Evolutionary conservation across 2,797 vertebrate species (phyloP).

Genomic region (Acrossocheilus fasciatus): DNA sequence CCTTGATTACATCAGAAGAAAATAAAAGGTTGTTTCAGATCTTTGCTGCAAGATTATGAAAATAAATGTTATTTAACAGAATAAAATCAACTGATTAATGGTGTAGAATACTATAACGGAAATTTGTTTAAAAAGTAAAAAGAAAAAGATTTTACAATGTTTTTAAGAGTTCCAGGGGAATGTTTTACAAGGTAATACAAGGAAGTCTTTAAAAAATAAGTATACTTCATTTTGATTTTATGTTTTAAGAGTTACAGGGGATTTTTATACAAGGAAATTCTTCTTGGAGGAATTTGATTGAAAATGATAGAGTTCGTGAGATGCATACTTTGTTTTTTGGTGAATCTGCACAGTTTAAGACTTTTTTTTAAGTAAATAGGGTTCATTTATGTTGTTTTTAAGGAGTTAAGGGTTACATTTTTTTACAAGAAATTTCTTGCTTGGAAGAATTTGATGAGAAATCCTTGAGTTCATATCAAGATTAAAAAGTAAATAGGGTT

Average conservation of each 20-base stretch:
- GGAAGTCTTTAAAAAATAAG: not conserved
- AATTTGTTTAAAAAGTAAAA: not conserved
- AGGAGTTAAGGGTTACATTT: not conserved
- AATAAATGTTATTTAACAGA: not conserved
- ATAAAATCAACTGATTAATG: not conserved
- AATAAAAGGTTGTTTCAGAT: not conserved
- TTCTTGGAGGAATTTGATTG: not conserved
- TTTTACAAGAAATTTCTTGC: too few relatives aligned
- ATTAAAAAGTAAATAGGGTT: not conserved
- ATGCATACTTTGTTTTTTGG: not conserved
- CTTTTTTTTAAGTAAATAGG: not conserved
- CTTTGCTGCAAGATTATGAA: not conserved
- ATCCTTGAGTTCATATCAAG: not conserved
- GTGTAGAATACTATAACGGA: not conserved
- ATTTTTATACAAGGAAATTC: not conserved
- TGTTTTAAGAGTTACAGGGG: not conserved
- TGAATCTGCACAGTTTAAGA: not conserved
- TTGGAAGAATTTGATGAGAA: not conserved
- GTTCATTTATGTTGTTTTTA: not conserved
- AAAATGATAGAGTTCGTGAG: not conserved
- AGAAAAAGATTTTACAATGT: not conserved
- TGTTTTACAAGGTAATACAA: not conserved
- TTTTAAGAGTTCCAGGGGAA: not conserved
- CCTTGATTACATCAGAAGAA: not conserved
- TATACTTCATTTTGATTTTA: not conserved